Conservation (phyloP, 2,888 invertebrate species). For the Drosophila subquinaria region DNA sequence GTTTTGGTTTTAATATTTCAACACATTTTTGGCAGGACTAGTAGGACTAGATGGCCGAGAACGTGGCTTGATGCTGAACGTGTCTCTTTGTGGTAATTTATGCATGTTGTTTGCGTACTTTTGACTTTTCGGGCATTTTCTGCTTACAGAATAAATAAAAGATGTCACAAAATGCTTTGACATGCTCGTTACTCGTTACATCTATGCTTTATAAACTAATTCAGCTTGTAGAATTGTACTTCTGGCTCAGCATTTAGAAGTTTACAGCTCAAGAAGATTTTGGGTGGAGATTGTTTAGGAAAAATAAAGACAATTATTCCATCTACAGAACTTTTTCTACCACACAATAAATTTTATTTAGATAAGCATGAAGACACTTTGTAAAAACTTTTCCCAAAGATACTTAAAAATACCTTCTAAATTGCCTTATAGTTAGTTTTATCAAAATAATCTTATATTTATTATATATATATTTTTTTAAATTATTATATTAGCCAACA, state of each 20-base stretch:
- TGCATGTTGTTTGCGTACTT: constrained; percentile 76
- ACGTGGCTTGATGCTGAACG: constrained; percentile 39
- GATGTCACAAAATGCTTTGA: constrained; percentile 73
- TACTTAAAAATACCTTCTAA: no score
- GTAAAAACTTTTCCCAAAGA: no score
- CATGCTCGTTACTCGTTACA: constrained; percentile 67
- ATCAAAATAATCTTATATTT: no score
- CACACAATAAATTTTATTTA: neutral
- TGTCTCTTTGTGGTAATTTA: constrained; percentile 72
- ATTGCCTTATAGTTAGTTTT: neutral
- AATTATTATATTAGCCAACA: neutral
- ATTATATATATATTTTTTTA: no score
- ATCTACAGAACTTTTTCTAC: neutral
- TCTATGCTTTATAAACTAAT: constrained; percentile 18
- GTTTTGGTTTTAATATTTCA: constrained; percentile 68
- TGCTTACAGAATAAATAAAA: constrained; percentile 73
- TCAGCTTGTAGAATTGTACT: neutral
- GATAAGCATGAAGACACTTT: no score
- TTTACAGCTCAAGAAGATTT: neutral
- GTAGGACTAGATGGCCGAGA: constrained; percentile 9
- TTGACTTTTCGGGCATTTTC: constrained; percentile 74
- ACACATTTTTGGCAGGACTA: constrained; percentile 63
- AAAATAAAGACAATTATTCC: neutral
- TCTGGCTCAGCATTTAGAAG: neutral
- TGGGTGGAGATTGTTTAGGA: neutral